Base-by-base conservation (phyloP, 2,797 vertebrate species). In the Sebastes oblongus region DNA sequence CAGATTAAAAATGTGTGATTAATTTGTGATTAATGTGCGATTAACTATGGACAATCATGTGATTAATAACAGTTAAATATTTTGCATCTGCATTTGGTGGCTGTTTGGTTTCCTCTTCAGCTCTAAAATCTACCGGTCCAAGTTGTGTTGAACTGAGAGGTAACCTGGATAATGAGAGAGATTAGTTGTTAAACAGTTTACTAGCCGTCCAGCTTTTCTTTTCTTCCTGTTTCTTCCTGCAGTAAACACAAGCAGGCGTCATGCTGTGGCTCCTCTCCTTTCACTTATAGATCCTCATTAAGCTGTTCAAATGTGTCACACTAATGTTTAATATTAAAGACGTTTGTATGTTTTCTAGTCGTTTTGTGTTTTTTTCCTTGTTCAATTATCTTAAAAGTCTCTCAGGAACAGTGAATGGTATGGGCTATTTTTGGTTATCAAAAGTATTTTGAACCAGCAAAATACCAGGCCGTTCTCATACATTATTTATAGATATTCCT, bases 241-340 rank as follows among this genome's bases (percentile, higher is more conserved):
- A 22, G 34, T 50, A 50, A 72, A 71, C 67, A 50, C n/a, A 8
- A 11, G 34, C 60, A 8, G 3, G 2, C 66, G 30, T 25, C 56
- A 30, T 8, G 66, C 74, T 68, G 64, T 0, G 36, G 24, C 75
- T 61, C 52, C 12, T 22, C n/a, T 5, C 32, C 75, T 69, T 56
- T 34, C 34, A 50, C 52, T 71, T 12, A 50, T 32, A 24, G 10
- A 7, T 39, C 66, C 11, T 61, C 67, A 74, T 59, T 71, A 69
- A 68, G 46, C 46, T 64, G 34, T 56, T 54, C 5, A 58, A 67
- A 61, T 18, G 25, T 64, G 61, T 61, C 68, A 36, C 71, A 65
- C 70, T 59, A 73, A 81, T 72, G 67, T 78, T 81, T 50, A 80
- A 89, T 80, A 16, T 67, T 32, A 78, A 83, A 89, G 25, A 92